Percentiles rank a stretch among this genome's conserved stretches.
Evolutionary conservation across 2,797 vertebrate species (phyloP).

Genomic region (Hydrocynus forskahlii): DNA sequence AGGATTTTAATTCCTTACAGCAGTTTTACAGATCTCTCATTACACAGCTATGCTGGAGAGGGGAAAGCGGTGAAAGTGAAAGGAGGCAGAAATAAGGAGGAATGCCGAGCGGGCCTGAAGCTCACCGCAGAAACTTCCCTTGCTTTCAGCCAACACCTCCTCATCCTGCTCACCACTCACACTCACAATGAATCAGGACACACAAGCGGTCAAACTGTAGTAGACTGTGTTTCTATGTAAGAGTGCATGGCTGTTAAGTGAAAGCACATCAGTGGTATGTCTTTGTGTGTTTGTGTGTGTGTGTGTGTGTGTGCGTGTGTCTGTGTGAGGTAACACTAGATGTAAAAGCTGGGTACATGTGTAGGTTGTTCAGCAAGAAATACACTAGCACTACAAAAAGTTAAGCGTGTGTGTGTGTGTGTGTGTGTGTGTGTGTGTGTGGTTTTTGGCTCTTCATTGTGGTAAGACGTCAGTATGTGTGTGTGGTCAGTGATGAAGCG

Average conservation of each 20-base stretch:
- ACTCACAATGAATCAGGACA: slow-evolving; percentile 21
- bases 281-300: not conserved
- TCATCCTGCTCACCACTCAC: slow-evolving; percentile 7
- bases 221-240: slow-evolving; percentile 9
- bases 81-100: slow-evolving; percentile 47
- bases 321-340: no score
- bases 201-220: slow-evolving; percentile 56
- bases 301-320: no score
- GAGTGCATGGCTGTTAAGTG: slow-evolving; percentile 7
- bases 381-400: not conserved
- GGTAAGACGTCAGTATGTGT: slow-evolving; percentile 30
- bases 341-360: not conserved
- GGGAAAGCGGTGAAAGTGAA: slow-evolving; percentile 73
- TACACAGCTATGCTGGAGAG: slow-evolving; percentile 85
- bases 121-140: slow-evolving; percentile 49
- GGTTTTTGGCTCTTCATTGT: slow-evolving; percentile 28
- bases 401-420: not conserved
- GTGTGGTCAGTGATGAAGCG: slow-evolving; percentile 51
- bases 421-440: slow-evolving; percentile 6
- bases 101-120: slow-evolving; percentile 49
- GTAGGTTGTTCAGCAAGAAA: not conserved
- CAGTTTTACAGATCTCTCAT: slow-evolving; percentile 85
- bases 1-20: slow-evolving; percentile 72
- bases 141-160: slow-evolving; percentile 31
- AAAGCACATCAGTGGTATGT: slow-evolving; percentile 12